phyloP scores from a whole-genome alignment of 2,797 vertebrate genomes.

The Loriculus beryllinus region DNA sequence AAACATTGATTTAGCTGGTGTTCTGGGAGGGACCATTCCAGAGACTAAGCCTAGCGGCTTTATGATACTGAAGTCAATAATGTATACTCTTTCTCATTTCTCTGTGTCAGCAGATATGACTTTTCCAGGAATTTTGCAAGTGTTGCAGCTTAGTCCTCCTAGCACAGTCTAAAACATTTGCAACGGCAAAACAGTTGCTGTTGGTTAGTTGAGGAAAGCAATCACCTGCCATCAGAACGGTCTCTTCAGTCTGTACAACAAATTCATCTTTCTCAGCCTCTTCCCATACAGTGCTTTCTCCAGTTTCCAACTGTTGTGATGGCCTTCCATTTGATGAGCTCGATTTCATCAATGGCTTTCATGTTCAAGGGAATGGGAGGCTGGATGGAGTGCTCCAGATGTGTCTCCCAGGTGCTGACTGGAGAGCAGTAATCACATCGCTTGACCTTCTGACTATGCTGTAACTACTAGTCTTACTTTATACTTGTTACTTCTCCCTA shows the following conservation, averaged over 20 bases:
- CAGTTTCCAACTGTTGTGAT: neutral
- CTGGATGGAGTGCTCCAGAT: neutral
- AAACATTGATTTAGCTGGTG: neutral
- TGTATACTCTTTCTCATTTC: neutral
- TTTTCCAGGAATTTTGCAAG: neutral
- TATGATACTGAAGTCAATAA: neutral
- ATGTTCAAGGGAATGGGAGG: too few relatives aligned
- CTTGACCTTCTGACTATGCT: neutral
- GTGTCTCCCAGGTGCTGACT: neutral
- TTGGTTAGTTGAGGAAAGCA: neutral
- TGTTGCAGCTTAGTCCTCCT: neutral
- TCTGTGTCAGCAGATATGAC: neutral
- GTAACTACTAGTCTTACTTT: neutral
- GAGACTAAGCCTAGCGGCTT: neutral
- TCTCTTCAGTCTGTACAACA: neutral
- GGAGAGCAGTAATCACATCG: neutral
- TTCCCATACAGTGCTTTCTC: neutral
- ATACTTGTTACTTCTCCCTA: neutral
- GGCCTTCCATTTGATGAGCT: neutral
- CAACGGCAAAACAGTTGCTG: neutral
- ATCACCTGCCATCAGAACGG: fast-evolving
- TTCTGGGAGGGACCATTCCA: neutral
- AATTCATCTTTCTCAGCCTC: neutral
- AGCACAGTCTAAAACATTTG: neutral
- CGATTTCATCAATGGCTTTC: fast-evolving